Evolutionary conservation across 2,888 invertebrate genomes (phyloP), one percentile per base, ranked within the genome.

Genomic region (Trypoxylon attenuatum): DNA sequence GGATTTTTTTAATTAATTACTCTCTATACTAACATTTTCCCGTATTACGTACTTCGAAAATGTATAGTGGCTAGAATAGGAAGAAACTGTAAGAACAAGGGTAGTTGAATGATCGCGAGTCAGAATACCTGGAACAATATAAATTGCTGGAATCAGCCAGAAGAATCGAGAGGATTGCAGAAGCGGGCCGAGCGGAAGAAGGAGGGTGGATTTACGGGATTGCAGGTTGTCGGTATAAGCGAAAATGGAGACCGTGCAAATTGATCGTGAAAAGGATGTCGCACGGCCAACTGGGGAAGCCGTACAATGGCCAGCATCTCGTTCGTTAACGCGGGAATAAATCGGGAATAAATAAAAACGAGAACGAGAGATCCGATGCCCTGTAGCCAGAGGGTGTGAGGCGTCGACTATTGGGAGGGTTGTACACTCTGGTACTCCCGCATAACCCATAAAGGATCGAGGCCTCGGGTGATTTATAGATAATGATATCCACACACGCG

Each of bases 391-490:
- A 47, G 50, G 69, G 71, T 51, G 67, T 61, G 57, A 53, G 42
- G 42, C 53, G 73, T 73, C 71, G 65, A 39, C 43, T 19, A 47
- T 54, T 43, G 51, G 62, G 54, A 64, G 70, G 69, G 64, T 62
- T 33, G 56, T n/a, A 55, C 54, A 38, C 59, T 58, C 58, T 55
- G 68, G 60, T 63, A 57, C 70, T 73, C 59, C 71, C 76, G 76
- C 65, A 55, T 74, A 67, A 75, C 68, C 76, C 62, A 73, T 74
- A 73, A 79, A 79, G 77, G 74, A 80, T 79, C 76, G 73, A 77
- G 79, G 73, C 76, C 69, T 65, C 54, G 60, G 61, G 74, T 83
- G 83, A 84, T 84, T 84, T 83, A 83, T 82, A 73, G 78, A 77
- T 81, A 80, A 83, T 79, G 73, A 70, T 75, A 64, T 67, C 65